Evolutionary conservation across 2,888 invertebrate genomes (phyloP), one percentile per base, ranked within the genome.

Genomic region (Lepidocyrtinus sp.): DNA sequence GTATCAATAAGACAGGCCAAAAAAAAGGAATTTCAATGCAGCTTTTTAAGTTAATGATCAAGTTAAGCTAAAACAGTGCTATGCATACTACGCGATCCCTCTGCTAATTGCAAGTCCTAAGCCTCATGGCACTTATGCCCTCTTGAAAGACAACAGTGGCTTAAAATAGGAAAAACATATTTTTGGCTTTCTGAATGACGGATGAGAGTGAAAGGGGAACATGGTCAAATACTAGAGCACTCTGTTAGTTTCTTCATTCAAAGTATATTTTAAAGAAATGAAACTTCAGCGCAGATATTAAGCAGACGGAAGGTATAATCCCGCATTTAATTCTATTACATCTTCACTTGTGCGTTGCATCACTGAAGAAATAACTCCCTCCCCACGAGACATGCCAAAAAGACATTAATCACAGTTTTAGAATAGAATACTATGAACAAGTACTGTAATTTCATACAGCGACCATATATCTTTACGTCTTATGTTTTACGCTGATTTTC

Each of bases 181-280:
- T 61, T 45, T 73, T 81, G 24, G 65, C 24, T n/a, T n/a, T n/a
- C n/a, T 62, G 67, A 55, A 61, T 27, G 50, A 50, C n/a, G 17
- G 45, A 19, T 24, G 59, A 77, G 62, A 81, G 84, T 82, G 83
- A 82, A 84, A 84, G 82, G 82, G 73, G 80, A 82, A 80, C 83
- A 83, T 82, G 84, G 84, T 81, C 84, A 83, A 82, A 80, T 82
- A 80, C 65, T 75, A 75, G 78, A 81, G 74, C 69, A 82, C 70
- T 80, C 64, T 69, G 27, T 15, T 69, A 55, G 59, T 65, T 65
- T 65, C 65, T 65, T 65, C 17, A 65, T 65, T 65, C 26, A 65
- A 65, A 17, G 65, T 17, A 26, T 36, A 55, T 21, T 67, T 17
- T 27, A 67, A 67, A 55, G 17, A 22, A 24, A 25, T 24, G 68